phyloP scores from a whole-genome alignment of 2,797 vertebrate genomes.

The Squalus acanthias region DNA sequence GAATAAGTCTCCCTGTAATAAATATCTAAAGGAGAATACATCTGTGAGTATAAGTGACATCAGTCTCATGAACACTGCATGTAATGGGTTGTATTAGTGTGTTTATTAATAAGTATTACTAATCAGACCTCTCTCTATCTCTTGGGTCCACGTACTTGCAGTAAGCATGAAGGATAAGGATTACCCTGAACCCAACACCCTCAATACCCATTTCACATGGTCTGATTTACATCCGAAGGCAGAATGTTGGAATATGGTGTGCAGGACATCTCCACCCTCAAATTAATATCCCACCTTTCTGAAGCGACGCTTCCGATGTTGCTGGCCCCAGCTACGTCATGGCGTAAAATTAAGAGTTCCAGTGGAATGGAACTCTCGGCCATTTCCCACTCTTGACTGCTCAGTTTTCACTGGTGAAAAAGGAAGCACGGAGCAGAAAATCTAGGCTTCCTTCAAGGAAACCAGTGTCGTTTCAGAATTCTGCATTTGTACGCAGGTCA shows the following conservation, averaged over 20 bases:
- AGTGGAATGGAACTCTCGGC: not conserved
- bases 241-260: not conserved
- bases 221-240: not conserved
- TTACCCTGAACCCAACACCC: not conserved
- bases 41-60: not conserved
- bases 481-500: not conserved
- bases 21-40: not conserved
- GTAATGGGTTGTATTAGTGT: not conserved
- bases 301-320: not conserved
- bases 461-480: not conserved
- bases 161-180: not conserved
- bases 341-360: too few species aligned
- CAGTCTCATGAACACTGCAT: not conserved
- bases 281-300: not conserved
- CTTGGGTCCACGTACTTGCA: not conserved
- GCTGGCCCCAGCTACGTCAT: too few species aligned
- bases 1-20: not conserved
- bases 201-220: not conserved
- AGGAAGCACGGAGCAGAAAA: not conserved
- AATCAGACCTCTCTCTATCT: not conserved
- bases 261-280: not conserved
- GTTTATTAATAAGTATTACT: not conserved
- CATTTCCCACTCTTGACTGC: not conserved
- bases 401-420: too few species aligned
- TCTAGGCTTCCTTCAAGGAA: not conserved